Percentiles rank a stretch among this genome's conserved stretches.
phyloP scores from a whole-genome alignment of 2,888 invertebrate species.

The Drosophila nigritarsus region DNA sequence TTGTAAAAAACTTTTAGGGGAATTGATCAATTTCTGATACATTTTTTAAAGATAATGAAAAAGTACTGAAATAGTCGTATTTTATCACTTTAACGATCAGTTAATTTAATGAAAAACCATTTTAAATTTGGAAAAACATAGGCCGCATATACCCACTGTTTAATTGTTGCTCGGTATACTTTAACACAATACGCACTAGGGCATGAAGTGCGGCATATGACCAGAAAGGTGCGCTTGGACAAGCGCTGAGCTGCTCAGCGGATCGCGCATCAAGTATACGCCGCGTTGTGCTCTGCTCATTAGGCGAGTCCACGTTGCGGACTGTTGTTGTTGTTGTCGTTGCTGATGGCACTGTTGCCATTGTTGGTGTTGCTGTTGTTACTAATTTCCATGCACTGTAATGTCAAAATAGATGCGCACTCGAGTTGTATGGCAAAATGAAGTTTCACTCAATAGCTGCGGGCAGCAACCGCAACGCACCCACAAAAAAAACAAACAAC shows the following conservation, averaged over 20 bases:
- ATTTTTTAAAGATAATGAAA: not conserved
- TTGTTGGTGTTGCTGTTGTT: constrained; percentile 25
- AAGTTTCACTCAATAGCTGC: constrained; percentile 40
- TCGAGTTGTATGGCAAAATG: constrained; percentile 18
- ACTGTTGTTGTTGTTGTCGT: not conserved
- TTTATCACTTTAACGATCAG: not conserved
- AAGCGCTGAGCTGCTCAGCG: constrained; percentile 25
- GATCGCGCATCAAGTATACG: constrained; percentile 60
- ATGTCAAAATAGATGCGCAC: constrained; percentile 54
- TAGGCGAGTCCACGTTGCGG: constrained; percentile 49
- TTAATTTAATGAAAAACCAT: not conserved
- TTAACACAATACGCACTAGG: constrained; percentile 39
- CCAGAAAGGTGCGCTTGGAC: constrained; percentile 49
- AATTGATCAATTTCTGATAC: rapidly evolving
- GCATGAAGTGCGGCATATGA: constrained; percentile 62
- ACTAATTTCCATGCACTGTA: constrained; percentile 49
- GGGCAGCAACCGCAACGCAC: constrained; percentile 42
- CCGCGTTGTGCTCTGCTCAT: constrained; percentile 63
- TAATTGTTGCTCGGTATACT: not conserved
- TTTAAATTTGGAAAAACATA: not conserved
- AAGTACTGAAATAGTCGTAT: not conserved
- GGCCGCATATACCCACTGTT: not conserved
- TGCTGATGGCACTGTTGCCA: not conserved
- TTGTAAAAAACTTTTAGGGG: too few species aligned
- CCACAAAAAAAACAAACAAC: constrained; percentile 30